Base-by-base conservation (phyloP, 2,888 invertebrate genomes). In the Nemurella pictetii region DNA sequence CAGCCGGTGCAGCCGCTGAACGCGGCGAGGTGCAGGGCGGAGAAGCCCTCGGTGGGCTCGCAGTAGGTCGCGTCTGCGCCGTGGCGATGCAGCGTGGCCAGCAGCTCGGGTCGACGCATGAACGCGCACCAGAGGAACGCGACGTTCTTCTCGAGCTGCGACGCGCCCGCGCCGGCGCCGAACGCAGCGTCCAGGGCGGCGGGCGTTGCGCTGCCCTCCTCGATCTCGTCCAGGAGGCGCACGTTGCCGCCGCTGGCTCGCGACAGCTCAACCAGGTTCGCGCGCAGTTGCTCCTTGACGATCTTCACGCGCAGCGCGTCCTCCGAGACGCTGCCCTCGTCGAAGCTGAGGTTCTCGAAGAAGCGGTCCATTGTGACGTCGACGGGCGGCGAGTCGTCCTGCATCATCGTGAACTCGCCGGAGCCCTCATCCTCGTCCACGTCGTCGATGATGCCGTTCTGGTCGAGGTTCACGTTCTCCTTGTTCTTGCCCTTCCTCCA, bases 1-100 rank as follows among this genome's bases (percentile, higher is more conserved):
- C 29, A 55, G 0, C 20, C 5, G 5, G 78, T 30, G 29, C 82
- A 83, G 35, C 86, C 86, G 7, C 81, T 73, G 30, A 86, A 84
- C n/a, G 86, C 85, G n/a, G 81, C 77, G 28, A 86, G 78, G 35
- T 86, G 86, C 28, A 86, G 55, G 0, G 86, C 86, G 20, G 80
- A 78, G 26, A 86, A 78, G 0, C 85, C 85, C 73, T 85, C 85
- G n/a, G 84, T 72, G 15, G 82, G 80, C 7, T 84, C 84, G 20
- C 81, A 81, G 77, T 80, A 85, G 27, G 80, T 78, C 0, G 72
- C 26, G 20, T 86, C 78, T 15, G 75, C 83, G 29, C 83, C 83
- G 15, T 3, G 32, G 12, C 35, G 15, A 26, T 85, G n/a, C 78
- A 86, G 72, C 27, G 55, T 29, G 25, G 73, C 78, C 0, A 85